Evolutionary conservation across 1,140 invertebrate species (phyloP), one percentile per base, ranked within the genome.

Genomic region (Tetramorium alpestre): DNA sequence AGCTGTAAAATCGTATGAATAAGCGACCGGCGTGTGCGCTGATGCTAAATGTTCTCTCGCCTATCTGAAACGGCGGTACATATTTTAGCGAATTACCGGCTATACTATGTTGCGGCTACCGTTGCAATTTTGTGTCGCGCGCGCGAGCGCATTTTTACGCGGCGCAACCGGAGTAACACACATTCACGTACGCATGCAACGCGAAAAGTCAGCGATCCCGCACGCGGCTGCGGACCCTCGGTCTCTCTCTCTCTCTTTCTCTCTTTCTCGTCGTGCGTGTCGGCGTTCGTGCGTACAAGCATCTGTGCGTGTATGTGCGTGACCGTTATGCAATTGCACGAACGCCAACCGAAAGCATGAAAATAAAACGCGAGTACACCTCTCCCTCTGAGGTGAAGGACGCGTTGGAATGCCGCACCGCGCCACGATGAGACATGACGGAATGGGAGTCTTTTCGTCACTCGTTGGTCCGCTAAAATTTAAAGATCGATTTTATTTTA

Each of bases 301-400:
- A 18, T 28, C 16, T 69, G 41, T 25, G 47, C 28, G 28, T 84
- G 78, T 56, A 84, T 77, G 85, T 62, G 89, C 87, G 82, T 86
- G 89, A 91, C 89, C 89, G 89, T 91, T 91, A 91, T 91, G 89
- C 89, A 91, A 91, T 90, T 90, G 89, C 89, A 70, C 85, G 89
- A 85, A 76, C 77, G 82, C 77, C 89, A 84, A 82, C 89, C 89
- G 87, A 91, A 90, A 90, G 89, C 89, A 90, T 88, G 86, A 90
- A 90, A 91, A 91, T 90, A 91, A 90, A 90, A 90, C 89, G 49
- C 62, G 86, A 73, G 65, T 82, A 58, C 80, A 90, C 82, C 72
- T 87, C 89, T 73, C 81, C 75, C 41, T 88, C 70, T 73, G 88
- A 89, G 86, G 80, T 89, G 88, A 90, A 87, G 89, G 88, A 90